Evolutionary conservation across 2,797 vertebrate species (phyloP), one percentile per base, ranked within the genome.

Genomic region (Xerus rutilus): DNA sequence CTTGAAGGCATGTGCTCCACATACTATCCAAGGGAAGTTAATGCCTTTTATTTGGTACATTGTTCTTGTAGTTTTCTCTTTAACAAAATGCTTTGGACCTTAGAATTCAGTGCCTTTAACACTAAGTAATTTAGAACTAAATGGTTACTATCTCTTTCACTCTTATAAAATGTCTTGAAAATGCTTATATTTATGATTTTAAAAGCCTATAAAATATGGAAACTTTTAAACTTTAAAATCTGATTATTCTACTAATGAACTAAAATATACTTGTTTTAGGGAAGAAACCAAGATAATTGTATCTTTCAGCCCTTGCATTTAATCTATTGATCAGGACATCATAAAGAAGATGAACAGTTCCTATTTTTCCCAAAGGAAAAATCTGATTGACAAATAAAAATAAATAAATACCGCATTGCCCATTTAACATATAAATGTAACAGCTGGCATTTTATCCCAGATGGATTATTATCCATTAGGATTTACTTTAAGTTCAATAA

Each of bases 341-440:
- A 93, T 97, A 96, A 1, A 25, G 62, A 96, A 96, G 7, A 15
- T 91, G 85, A 98, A 97, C 11, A 84, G 86, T 85, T 97, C n/a
- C 57, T 92, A 45, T 85, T 76, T 97, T 97, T 81, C 67, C 92
- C 78, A 97, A 94, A 97, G 35, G 45, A 57, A 98, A 98, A 97
- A 91, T 82, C 74, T 94, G 81, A 97, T 47, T 95, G 90, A 92
- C 81, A 97, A 97, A 97, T 96, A 95, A 95, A 97, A 97, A 78
- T 89, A 84, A 94, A 82, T 45, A 83, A 72, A 89, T 62, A 89
- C 35, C 64, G n/a, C 59, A 84, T 82, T 97, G 94, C 91, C 77
- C 69, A 98, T 94, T 97, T 97, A 97, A 95, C n/a, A 98, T 96
- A 91, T 96, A 85, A 93, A 97, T 92, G 59, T 93, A 97, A 89